phyloP scores from a whole-genome alignment of 1,140 invertebrate species.

The Bombus huntii region DNA sequence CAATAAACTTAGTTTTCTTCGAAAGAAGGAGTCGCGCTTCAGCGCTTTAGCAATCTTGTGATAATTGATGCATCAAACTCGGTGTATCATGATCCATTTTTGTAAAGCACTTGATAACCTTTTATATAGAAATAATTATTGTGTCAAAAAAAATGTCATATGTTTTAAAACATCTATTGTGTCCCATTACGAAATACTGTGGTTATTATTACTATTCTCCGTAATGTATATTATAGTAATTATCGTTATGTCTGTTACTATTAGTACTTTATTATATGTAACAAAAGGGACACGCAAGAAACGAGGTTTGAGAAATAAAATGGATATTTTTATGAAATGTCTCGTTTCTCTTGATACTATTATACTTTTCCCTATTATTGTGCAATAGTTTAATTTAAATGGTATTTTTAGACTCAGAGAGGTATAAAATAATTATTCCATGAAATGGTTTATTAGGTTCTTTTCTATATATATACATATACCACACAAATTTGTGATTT shows the following conservation, averaged over 20 bases:
- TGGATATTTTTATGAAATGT: slow-evolving; percentile 65
- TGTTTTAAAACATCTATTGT: slow-evolving; percentile 50
- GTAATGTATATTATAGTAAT: slow-evolving; percentile 45
- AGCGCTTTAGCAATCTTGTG: slow-evolving; percentile 49
- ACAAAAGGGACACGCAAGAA: slow-evolving; percentile 49
- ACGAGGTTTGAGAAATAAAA: slow-evolving; percentile 60
- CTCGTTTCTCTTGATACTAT: background rate
- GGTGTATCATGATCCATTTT: slow-evolving; percentile 50
- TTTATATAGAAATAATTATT: slow-evolving; percentile 45
- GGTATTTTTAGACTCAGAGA: background rate
- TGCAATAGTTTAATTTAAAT: background rate
- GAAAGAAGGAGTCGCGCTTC: slow-evolving; percentile 8
- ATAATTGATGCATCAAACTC: slow-evolving; percentile 26
- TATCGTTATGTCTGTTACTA: slow-evolving; percentile 59
- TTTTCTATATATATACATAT: too few relatives aligned
- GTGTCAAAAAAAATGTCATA: slow-evolving; percentile 29
- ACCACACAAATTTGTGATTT: too few relatives aligned
- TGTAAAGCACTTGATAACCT: slow-evolving; percentile 52
- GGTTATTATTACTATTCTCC: slow-evolving; percentile 35
- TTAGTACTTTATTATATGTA: slow-evolving; percentile 57
- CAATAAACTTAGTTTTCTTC: slow-evolving; percentile 33
- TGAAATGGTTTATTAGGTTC: background rate
- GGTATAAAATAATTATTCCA: background rate
- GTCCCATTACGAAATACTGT: slow-evolving; percentile 39
- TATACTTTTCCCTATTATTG: background rate